Percentiles rank a stretch among this genome's conserved stretches.
Evolutionary conservation across 2,888 invertebrate genomes (phyloP).

Genomic region (Rhaphigaster nebulosa): DNA sequence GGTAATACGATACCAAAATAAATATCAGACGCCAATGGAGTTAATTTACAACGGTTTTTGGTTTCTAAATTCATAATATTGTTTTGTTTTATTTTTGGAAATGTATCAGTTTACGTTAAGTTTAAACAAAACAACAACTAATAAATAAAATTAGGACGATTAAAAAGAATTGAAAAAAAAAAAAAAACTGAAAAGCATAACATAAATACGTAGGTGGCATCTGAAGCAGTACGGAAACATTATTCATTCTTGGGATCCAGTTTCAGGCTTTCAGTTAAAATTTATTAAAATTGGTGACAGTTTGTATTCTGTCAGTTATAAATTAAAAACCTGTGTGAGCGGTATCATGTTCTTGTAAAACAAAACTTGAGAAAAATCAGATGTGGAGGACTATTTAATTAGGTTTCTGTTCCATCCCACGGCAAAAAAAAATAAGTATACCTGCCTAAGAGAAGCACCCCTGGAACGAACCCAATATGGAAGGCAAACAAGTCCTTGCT

Average conservation of each 20-base stretch:
- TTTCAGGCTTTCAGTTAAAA: background rate
- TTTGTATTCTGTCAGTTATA: background rate
- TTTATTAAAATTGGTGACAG: background rate
- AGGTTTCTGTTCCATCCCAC: slow-evolving; percentile 15
- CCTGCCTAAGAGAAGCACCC: background rate
- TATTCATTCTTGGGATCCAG: background rate
- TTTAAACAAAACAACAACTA: background rate
- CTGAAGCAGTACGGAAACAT: background rate
- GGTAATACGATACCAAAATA: background rate
- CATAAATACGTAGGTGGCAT: background rate
- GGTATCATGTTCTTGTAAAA: background rate
- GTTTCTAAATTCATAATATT: background rate
- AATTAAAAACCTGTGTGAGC: background rate
- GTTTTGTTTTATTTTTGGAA: background rate
- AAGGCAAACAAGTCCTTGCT: background rate
- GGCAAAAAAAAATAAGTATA: slow-evolving; percentile 4
- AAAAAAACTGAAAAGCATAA: background rate
- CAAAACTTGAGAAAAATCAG: background rate
- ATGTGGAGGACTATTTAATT: background rate
- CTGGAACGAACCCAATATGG: background rate
- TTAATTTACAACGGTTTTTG: background rate
- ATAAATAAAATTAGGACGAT: background rate
- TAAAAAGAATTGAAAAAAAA: background rate
- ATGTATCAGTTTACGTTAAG: background rate
- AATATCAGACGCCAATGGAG: background rate